Conservation (phyloP, 2,797 vertebrate species). For the Parauchenoglanis ngamensis region DNA sequence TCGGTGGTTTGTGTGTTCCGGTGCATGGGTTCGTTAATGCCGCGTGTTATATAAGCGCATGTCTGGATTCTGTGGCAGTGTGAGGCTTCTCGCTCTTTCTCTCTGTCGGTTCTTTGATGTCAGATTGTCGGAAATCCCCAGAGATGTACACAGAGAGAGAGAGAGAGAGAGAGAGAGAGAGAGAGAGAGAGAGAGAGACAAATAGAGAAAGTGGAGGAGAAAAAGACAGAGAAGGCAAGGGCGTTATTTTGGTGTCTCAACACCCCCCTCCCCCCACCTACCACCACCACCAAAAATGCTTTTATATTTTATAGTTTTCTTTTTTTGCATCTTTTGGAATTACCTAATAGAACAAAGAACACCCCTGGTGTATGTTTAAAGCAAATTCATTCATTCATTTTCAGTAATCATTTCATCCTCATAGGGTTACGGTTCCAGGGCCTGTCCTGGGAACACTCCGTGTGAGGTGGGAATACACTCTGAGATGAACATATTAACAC, state of each 20-base stretch:
- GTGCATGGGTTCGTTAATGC: slow-evolving; percentile 20
- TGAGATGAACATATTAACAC: not conserved
- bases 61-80: slow-evolving; percentile 43
- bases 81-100: slow-evolving; percentile 19
- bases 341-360: not conserved
- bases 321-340: not conserved
- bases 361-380: not conserved
- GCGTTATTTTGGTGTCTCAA: not conserved
- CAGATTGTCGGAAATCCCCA: slow-evolving; percentile 41
- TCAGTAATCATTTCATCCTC: not conserved
- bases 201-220: not conserved
- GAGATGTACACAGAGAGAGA: slow-evolving; percentile 29
- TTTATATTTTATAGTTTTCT: not conserved
- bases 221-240: not conserved
- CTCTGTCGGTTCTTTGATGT: slow-evolving; percentile 50
- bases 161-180: slow-evolving; percentile 11
- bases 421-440: not conserved
- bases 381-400: not conserved
- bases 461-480: not conserved
- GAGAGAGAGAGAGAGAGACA: not conserved
- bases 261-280: not conserved
- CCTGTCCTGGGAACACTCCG: not conserved
- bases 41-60: slow-evolving; percentile 50
- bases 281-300: too few relatives aligned
- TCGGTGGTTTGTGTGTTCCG: not conserved